Evolutionary conservation across 2,113 vertebrate species (phyloP), one percentile per base, ranked within the genome.

Genomic region (Calypte anna): DNA sequence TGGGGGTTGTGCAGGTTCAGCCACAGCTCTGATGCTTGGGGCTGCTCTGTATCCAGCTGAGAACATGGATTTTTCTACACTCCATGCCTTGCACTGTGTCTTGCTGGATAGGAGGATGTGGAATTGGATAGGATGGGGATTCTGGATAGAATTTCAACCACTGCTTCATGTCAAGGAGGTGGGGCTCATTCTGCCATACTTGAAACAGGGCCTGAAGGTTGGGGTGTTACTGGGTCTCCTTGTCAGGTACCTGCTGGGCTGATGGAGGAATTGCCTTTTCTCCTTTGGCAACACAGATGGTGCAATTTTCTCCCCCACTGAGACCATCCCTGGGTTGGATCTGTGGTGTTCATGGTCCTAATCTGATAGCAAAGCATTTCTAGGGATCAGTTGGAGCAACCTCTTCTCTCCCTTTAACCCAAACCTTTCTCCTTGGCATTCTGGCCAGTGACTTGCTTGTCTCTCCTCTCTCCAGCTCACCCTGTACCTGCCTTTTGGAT

Each of bases 401-500:
- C 38, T 94, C 77, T 96, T 90, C 68, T 93, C 54, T 76, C 79
- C 31, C 23, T 94, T 57, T 75, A 73, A 66, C 64, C 94, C 61
- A 50, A 7, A 83, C 88, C 64, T 90, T 81, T 72, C 90, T 93
- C 88, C 82, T 88, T 62, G 89, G 90, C 95, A 0, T 46, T 79
- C 62, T 88, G 81, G 78, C 79, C 77, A 63, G 59, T 88, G 82
- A 69, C 38, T 61, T 91, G 74, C 94, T 80, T 90, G 95, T 77
- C 44, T 86, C 62, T 68, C 74, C 76, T 33, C 75, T 88, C 54
- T 94, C 66, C 46, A 13, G 75, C 68, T 87, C 10, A 4, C 51
- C 51, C 48, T 55, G 28, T 53, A 10, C 0, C 0, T 87, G 63
- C 27, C 46, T 2, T 0, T 63, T 7, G 0, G 4, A 9, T 10